Conservation (phyloP, 1,140 invertebrate species). For the Dendroctonus valens region DNA sequence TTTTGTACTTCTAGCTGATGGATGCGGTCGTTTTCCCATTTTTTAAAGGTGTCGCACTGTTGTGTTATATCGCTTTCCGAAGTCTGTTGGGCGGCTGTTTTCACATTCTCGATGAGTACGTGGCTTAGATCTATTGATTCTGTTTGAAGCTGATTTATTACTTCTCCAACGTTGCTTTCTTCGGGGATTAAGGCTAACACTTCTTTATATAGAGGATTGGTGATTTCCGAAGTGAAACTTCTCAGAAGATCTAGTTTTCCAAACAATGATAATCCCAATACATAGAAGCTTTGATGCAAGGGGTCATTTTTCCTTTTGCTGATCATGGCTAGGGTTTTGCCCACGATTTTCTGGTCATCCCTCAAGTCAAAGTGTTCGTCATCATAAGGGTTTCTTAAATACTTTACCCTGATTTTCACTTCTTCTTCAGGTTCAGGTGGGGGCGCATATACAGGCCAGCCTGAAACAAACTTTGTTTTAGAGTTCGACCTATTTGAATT, state of each 20-base stretch:
- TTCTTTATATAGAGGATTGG: conserved; percentile 51
- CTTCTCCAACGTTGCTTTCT: conserved; percentile 44
- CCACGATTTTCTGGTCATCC: conserved; percentile 65
- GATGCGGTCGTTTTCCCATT: conserved; percentile 60
- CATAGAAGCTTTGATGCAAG: conserved; percentile 62
- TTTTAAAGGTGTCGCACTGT: conserved; percentile 59
- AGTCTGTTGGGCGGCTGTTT: conserved; percentile 51
- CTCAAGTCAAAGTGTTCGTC: conserved; percentile 86
- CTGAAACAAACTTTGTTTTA: conserved; percentile 3
- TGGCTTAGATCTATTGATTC: conserved; percentile 47
- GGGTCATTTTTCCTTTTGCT: conserved; percentile 55
- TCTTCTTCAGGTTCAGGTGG: conserved; percentile 60
- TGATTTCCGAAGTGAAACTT: conserved; percentile 46
- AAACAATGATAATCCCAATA: conserved; percentile 68
- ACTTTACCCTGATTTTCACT: conserved; percentile 75
- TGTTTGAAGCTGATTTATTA: conserved; percentile 37
- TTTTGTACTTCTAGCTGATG: conserved; percentile 60
- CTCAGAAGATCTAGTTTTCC: conserved; percentile 65
- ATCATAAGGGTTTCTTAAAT: conserved; percentile 75
- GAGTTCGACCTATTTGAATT: no score
- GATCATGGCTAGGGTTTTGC: conserved; percentile 73
- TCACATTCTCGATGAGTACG: conserved; percentile 55
- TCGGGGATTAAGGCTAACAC: conserved; percentile 51
- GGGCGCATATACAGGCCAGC: conserved; percentile 54
- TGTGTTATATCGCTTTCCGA: conserved; percentile 57